Percentiles rank a stretch among this genome's conserved stretches.
These are phyloP conservation scores for Pseudorectes ferrugineus DNA, from an alignment of 2,113 vertebrate genomes.

Conservation along the genomic window DNA sequence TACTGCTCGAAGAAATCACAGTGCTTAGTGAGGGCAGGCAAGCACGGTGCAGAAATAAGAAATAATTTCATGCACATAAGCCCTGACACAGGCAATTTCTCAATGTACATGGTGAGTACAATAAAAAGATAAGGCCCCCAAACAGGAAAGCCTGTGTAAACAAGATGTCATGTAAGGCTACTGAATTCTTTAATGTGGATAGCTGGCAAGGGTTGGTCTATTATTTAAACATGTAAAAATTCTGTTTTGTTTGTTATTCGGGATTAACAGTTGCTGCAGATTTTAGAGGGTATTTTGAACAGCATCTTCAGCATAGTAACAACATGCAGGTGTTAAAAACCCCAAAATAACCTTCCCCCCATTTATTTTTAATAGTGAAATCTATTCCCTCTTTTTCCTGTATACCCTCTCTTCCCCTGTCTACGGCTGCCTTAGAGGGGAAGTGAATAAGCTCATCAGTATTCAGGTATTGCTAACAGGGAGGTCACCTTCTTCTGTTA, in stretches of 20 bases:
- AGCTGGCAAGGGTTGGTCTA: not conserved
- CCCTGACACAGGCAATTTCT: not conserved
- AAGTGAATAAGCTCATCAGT: conserved; percentile 26
- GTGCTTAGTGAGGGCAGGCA: not conserved
- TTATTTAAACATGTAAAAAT: not conserved
- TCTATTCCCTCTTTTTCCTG: not conserved
- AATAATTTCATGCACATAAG: not conserved
- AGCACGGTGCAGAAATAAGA: not conserved
- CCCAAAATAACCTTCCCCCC: not conserved
- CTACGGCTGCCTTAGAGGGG: not conserved
- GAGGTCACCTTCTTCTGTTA: conserved; percentile 46
- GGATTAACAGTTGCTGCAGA: not conserved
- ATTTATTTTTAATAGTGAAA: not conserved
- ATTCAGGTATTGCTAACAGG: not conserved
- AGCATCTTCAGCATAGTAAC: not conserved
- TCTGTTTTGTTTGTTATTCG: not conserved
- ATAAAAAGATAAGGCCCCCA: not conserved
- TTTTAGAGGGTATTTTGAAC: not conserved
- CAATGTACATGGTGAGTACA: not conserved
- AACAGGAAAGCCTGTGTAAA: not conserved
- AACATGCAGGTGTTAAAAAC: not conserved
- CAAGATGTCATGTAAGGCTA: not conserved
- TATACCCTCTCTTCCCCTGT: not conserved
- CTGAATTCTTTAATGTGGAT: not conserved
- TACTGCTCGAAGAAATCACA: not conserved